Percentiles rank a stretch among this genome's conserved stretches.
Evolutionary conservation across 2,113 vertebrate genomes (phyloP).

Genomic region (Rhabdornis inornatus): DNA sequence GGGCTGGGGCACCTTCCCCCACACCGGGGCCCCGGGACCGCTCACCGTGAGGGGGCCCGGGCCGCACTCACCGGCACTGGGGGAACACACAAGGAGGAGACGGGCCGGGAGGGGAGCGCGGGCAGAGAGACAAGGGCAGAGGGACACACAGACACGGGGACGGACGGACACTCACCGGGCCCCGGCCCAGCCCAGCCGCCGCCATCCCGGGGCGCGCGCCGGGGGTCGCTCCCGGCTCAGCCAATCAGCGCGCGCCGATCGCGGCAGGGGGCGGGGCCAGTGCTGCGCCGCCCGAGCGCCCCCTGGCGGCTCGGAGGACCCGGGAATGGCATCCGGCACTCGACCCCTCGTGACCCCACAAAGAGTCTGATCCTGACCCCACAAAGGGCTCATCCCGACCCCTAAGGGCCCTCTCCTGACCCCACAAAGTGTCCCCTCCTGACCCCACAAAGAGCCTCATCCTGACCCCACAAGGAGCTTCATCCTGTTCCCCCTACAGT

Average conservation of each 20-base stretch:
- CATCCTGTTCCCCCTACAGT: too few relatives aligned
- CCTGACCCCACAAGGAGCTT: too few relatives aligned
- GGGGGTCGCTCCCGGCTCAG: neutral
- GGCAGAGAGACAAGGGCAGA: neutral
- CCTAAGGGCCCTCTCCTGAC: too few relatives aligned
- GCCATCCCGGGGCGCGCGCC: neutral
- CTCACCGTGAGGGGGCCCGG: too few relatives aligned
- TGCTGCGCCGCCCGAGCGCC: neutral
- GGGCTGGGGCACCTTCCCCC: too few relatives aligned
- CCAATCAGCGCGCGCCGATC: neutral
- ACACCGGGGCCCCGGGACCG: too few relatives aligned
- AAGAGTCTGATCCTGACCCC: neutral
- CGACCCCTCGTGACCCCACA: neutral
- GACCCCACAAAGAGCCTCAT: too few relatives aligned
- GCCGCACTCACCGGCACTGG: neutral
- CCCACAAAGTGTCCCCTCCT: too few relatives aligned
- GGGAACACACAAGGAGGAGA: neutral
- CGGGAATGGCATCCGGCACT: too few relatives aligned
- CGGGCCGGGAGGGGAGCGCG: neutral
- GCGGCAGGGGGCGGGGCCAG: neutral
- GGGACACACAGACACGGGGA: neutral
- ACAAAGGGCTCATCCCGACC: too few relatives aligned
- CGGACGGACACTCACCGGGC: too few relatives aligned
- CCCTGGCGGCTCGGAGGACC: neutral
- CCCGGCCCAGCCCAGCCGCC: neutral